Percentiles rank a stretch among this genome's conserved stretches.
Conservation (phyloP, 1,140 invertebrate genomes). For the Zaprionus tsacasi region DNA sequence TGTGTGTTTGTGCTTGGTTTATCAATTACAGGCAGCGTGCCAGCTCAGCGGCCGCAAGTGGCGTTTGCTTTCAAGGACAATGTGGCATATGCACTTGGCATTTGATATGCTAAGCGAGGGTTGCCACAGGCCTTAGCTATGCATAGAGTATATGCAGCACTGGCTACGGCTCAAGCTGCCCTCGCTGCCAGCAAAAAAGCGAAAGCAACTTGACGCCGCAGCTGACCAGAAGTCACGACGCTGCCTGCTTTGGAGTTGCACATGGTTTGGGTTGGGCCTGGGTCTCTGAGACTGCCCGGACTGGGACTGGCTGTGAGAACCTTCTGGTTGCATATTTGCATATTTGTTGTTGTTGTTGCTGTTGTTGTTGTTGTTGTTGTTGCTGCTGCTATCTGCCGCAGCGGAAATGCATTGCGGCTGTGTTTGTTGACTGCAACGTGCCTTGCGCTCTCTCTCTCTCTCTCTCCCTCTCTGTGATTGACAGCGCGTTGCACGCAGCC, state of each 20-base stretch:
- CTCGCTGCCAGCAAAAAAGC: slow-evolving; percentile 44
- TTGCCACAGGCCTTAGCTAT: not conserved
- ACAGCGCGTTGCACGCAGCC: slow-evolving; percentile 72
- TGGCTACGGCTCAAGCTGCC: not conserved
- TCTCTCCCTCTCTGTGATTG: slow-evolving; percentile 48
- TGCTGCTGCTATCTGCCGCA: slow-evolving; percentile 65
- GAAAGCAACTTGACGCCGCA: slow-evolving; percentile 54
- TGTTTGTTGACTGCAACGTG: slow-evolving; percentile 24
- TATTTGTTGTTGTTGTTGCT: slow-evolving; percentile 47
- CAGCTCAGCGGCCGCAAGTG: slow-evolving; percentile 30
- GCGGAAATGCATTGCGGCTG: slow-evolving; percentile 67
- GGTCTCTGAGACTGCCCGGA: slow-evolving; percentile 2
- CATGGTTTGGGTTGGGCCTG: slow-evolving; percentile 23
- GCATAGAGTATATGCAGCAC: not conserved
- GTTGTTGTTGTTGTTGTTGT: not conserved
- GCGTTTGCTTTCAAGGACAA: slow-evolving; percentile 45
- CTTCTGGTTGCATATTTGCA: slow-evolving; percentile 57
- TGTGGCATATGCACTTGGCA: slow-evolving; percentile 29
- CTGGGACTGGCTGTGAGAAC: slow-evolving; percentile 15
- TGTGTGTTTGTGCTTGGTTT: slow-evolving; percentile 21
- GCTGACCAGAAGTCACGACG: slow-evolving; percentile 61
- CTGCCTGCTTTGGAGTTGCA: slow-evolving; percentile 8
- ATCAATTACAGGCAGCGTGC: slow-evolving; percentile 47
- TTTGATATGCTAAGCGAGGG: slow-evolving; percentile 37
- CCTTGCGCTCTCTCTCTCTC: too few species aligned